Base-by-base conservation (phyloP, 2,888 invertebrate species). In the Papilio demoleus region DNA sequence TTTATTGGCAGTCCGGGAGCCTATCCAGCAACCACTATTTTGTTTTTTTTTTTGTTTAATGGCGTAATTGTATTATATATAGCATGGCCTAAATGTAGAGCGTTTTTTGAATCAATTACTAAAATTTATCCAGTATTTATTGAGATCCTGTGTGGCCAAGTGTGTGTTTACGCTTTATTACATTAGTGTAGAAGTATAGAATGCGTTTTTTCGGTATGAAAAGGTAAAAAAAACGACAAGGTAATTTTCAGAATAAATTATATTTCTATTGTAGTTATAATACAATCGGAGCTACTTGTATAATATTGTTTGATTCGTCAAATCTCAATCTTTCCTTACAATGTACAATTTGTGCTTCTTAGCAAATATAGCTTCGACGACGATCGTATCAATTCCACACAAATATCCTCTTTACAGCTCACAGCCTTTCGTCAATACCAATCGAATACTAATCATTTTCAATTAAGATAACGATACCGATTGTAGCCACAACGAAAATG, bases 261-360 rank as follows among this genome's bases (percentile, higher is more conserved):
- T 91, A 91, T 90, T 88, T 88, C 84, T 88, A 83, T 86, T 85
- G 85, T 85, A 81, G 81, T 88, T 86, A 85, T 85, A 81, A 80
- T 88, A 89, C 85, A 88, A 88, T 90, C 82, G 72, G 75, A 73
- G 70, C 73, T 76, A 85, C 87, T 69, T 27, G 50, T 82, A 84
- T 84, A 79, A 79, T 81, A 86, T 85, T 85, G 82, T 85, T 83
- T 82, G 87, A 81, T 86, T 87, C 83, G 90, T 90, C 91, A 90
- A 86, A 83, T 87, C 85, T 88, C 86, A 88, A 90, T 86, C 87
- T 83, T 63, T 42, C 11, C 81, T 85, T 85, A 86, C 71, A 78
- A 82, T 85, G 84, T 81, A 83, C 81, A 83, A 76, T 89, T 92
- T 92, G 92, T 91, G 92, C 91, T 88, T 87, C 83, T 80, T 76